A percentile compares a stretch with the other conserved stretches of the same genome.
Conservation (phyloP, 2,888 invertebrate species). For the Luperina nickerlii region DNA sequence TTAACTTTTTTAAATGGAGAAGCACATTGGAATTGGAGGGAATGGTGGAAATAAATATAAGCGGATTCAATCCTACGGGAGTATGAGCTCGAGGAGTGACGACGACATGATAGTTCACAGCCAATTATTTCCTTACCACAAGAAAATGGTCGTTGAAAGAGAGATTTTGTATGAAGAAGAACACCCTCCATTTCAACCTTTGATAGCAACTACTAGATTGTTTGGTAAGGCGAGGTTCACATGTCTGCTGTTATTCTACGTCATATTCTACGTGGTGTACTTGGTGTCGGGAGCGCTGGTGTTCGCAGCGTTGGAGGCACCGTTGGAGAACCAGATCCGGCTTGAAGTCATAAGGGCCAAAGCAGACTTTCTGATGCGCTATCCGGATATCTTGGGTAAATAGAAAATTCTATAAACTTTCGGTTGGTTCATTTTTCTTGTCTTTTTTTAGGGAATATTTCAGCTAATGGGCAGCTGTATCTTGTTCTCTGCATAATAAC, state of each 20-base stretch:
- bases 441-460: background rate
- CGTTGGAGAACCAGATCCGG: constrained; percentile 90
- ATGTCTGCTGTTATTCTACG: constrained; percentile 88
- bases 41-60: constrained; percentile 78
- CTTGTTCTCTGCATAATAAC: too few species aligned
- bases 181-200: constrained; percentile 85
- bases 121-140: constrained; percentile 83
- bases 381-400: constrained; percentile 92
- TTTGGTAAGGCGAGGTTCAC: constrained; percentile 90
- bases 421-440: background rate
- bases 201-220: constrained; percentile 83
- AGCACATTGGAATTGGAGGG: constrained; percentile 42
- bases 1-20: constrained; percentile 46
- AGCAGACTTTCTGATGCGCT: constrained; percentile 89
- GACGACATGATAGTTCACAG: constrained; percentile 88
- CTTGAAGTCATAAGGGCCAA: constrained; percentile 88
- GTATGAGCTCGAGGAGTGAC: constrained; percentile 84
- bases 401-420: constrained; percentile 22
- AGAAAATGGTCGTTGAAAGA: constrained; percentile 84
- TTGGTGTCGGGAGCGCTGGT: constrained; percentile 92
- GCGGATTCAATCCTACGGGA: constrained; percentile 86
- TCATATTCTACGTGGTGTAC: constrained; percentile 91
- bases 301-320: constrained; percentile 92
- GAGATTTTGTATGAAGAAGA: constrained; percentile 87
- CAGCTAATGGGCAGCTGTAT: background rate